Evolutionary conservation across 2,113 vertebrate genomes (phyloP), one percentile per base, ranked within the genome.

Genomic region (Polyodon spathula): DNA sequence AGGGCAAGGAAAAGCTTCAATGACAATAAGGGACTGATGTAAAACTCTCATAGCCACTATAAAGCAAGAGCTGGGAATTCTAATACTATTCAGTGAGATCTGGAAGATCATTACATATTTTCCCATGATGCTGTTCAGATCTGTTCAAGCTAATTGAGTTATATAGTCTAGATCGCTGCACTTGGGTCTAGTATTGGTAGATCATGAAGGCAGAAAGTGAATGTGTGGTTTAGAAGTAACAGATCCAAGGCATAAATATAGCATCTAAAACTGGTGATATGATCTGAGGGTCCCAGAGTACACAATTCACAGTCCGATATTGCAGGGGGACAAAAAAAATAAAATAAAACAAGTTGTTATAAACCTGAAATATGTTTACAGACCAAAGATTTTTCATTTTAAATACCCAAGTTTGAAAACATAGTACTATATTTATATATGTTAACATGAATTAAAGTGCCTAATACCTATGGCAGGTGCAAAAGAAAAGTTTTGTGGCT

Each of bases 371-470:
- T 75, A 67, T 82, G 83, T 85, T 94, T 88, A 85, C 88, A 92
- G 89, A 97, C 94, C 95, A 97, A 97, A 98, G 92, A 95, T 85
- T 86, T 82, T 82, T 70, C 78, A 62, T 68, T 74, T 78, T 88
- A 85, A 79, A 84, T 85, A 86, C 81, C 82, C 75, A 62, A 77
- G 84, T 87, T 80, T 86, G 76, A 83, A 78, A 77, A 81, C 67
- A 72, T 83, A 78, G 55, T 85, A 70, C 73, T 90, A 81, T 92
- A 84, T 93, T 90, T 94, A 88, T 94, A 91, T 80, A 90, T 81
- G 81, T 88, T 83, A 87, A 81, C 78, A 75, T 84, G 79, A 88
- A 88, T 91, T 85, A 82, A 95, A 98, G 95, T 98, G 95, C 95
- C 95, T 98, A 88, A 88, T 84, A 80, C 88, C 83, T 87, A 87